Conservation (phyloP, 2,797 vertebrate genomes). For the Spinibarbus caldwelli region DNA sequence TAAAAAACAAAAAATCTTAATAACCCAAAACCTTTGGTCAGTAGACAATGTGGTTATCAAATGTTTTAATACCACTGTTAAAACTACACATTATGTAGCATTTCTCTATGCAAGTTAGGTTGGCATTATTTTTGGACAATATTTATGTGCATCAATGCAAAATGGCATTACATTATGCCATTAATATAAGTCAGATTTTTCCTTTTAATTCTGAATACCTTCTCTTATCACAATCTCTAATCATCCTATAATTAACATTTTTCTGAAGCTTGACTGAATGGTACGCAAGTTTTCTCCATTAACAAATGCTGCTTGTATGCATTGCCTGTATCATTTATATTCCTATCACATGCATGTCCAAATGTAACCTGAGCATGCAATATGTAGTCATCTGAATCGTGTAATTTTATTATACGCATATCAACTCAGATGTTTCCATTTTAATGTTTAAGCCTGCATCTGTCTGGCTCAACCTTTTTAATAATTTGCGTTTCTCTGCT, state of each 20-base stretch:
- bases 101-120: conserved; percentile 22
- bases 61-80: neutral
- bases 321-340: conserved; percentile 29
- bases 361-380: conserved; percentile 38
- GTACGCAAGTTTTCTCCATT: neutral
- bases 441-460: conserved; percentile 13
- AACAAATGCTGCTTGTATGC: conserved; percentile 3
- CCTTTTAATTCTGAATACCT: neutral
- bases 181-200: neutral
- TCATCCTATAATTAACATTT: neutral
- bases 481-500: conserved; percentile 20
- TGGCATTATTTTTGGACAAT: neutral
- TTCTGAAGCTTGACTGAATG: neutral
- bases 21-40: neutral
- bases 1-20: neutral
- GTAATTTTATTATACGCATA: conserved; percentile 3
- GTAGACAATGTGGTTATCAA: neutral
- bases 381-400: conserved; percentile 16
- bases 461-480: neutral
- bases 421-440: conserved; percentile 11
- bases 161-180: neutral
- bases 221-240: neutral
- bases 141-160: neutral
- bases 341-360: conserved; percentile 35
- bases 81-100: neutral